Conservation (phyloP, 2,113 vertebrate genomes). For the Willisornis vidua region DNA sequence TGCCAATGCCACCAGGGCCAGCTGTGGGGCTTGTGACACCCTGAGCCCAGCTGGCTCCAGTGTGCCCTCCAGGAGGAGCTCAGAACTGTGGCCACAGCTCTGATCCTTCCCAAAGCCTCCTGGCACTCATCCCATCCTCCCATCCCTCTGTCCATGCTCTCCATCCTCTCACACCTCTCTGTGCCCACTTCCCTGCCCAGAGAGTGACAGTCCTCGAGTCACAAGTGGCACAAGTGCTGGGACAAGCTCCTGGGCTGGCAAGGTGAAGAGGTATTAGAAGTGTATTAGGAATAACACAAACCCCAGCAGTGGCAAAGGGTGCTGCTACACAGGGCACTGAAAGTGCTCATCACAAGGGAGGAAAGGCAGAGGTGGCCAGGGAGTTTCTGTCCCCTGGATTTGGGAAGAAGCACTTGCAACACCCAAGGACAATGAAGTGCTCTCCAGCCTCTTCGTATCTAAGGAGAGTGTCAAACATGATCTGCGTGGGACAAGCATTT, state of each 20-base stretch:
- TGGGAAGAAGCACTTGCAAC: constrained; percentile 8
- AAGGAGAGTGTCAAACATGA: constrained; percentile 27
- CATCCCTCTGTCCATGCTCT: not conserved
- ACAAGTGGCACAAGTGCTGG: not conserved
- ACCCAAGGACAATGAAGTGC: not conserved
- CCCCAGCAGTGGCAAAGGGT: not conserved
- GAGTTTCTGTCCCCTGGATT: not conserved
- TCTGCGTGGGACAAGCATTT: constrained; percentile 24
- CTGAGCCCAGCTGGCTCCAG: not conserved
- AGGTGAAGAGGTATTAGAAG: not conserved
- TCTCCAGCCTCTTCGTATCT: constrained; percentile 5
- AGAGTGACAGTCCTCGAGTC: not conserved
- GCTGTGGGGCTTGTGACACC: not conserved
- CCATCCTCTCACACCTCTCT: not conserved
- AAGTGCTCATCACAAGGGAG: not conserved
- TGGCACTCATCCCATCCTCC: not conserved
- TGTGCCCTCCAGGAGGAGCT: not conserved
- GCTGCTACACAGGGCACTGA: not conserved
- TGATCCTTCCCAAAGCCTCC: not conserved
- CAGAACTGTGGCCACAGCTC: not conserved
- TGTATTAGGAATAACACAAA: not conserved
- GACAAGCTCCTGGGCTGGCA: not conserved
- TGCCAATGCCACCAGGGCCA: not conserved
- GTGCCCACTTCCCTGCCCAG: not conserved
- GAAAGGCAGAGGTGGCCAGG: not conserved